Evolutionary conservation across 2,888 invertebrate genomes (phyloP).

Genomic region (Drosophila acutilabella): DNA sequence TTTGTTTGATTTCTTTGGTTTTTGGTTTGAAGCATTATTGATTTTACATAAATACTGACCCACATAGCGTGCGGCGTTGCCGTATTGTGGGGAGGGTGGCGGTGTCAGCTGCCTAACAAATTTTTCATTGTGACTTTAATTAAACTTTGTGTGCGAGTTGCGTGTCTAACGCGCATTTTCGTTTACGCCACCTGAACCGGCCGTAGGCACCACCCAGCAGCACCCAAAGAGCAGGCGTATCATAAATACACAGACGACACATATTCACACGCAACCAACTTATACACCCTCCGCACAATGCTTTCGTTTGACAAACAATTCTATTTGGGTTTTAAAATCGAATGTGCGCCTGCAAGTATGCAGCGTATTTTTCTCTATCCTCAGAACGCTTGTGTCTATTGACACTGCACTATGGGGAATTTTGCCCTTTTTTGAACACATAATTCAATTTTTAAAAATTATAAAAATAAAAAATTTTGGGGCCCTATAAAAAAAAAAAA

Average conservation of each 20-base stretch:
- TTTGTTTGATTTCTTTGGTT: slow-evolving; percentile 28
- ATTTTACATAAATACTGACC: slow-evolving; percentile 68
- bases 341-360: slow-evolving; percentile 35
- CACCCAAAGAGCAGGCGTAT: slow-evolving; percentile 23
- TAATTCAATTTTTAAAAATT: too few relatives aligned
- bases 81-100: not conserved
- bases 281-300: not conserved
- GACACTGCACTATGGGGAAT: too few relatives aligned
- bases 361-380: slow-evolving; percentile 18
- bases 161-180: slow-evolving; percentile 60
- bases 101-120: slow-evolving; percentile 52
- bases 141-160: slow-evolving; percentile 55
- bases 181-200: slow-evolving; percentile 16
- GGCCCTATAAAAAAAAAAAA: too few relatives aligned
- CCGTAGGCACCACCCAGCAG: not conserved
- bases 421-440: too few relatives aligned
- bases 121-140: slow-evolving; percentile 73
- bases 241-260: slow-evolving; percentile 66
- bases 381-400: slow-evolving; percentile 20
- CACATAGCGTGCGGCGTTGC: slow-evolving; percentile 52
- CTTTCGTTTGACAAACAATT: not conserved
- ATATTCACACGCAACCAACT: slow-evolving; percentile 63
- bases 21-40: slow-evolving; percentile 49
- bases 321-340: slow-evolving; percentile 29
- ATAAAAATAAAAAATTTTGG: too few relatives aligned